Evolutionary conservation across 2,888 invertebrate species (phyloP).

Genomic region (Caenorhabditis sp.): DNA sequence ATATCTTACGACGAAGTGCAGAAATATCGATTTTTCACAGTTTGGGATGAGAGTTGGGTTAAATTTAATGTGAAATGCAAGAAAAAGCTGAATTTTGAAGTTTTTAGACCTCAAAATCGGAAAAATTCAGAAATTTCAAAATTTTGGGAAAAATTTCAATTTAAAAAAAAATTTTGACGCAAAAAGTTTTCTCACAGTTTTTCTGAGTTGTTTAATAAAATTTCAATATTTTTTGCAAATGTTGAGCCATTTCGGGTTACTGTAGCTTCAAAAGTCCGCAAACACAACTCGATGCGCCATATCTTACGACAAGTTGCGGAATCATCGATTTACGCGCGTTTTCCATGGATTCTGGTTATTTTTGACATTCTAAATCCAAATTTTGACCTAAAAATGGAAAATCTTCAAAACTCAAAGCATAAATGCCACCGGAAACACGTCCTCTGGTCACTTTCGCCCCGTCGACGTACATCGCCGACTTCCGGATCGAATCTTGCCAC

Average conservation of each 20-base stretch:
- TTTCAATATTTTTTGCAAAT: too few relatives aligned
- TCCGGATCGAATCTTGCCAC: conserved; percentile 4
- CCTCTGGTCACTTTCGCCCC: neutral
- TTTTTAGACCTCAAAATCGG: neutral
- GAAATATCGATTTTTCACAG: neutral
- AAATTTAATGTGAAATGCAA: too few relatives aligned
- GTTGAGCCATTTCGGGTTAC: neutral
- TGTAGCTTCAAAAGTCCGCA: conserved; percentile 8
- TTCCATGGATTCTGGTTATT: neutral
- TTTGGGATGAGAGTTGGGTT: too few relatives aligned
- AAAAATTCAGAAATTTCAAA: too few relatives aligned
- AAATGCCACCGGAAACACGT: conserved; percentile 5
- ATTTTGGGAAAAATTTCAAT: too few relatives aligned
- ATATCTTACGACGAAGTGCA: neutral
- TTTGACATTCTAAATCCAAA: neutral
- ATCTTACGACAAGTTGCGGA: conserved; percentile 3
- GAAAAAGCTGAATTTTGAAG: too few relatives aligned
- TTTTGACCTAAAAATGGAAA: neutral
- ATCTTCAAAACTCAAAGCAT: neutral
- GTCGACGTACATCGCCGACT: conserved; percentile 1
- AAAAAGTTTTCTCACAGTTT: too few relatives aligned
- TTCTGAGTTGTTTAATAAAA: too few relatives aligned
- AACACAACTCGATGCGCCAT: neutral
- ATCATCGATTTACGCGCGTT: neutral
- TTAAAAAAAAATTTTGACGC: too few relatives aligned